These are phyloP conservation scores for Spicauda simplicius DNA, from an alignment of 2,888 invertebrate genomes.

Conservation along the genomic window DNA sequence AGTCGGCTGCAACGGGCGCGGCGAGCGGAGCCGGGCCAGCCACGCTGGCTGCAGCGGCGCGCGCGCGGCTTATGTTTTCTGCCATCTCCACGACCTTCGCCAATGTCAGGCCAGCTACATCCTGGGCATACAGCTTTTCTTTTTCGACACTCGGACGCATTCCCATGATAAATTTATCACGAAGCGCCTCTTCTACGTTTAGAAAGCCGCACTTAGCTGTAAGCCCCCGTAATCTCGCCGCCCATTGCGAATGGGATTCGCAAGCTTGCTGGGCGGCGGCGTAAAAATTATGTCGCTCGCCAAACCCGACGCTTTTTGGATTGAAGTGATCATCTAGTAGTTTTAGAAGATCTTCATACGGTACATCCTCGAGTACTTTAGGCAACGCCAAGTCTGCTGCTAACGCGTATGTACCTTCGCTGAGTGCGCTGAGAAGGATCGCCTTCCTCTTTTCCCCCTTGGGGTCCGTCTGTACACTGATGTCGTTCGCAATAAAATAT, in stretches of 20 bases:
- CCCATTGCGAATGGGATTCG: conserved; percentile 41
- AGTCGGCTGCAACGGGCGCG: too few species aligned
- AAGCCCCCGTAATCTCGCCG: conserved; percentile 38
- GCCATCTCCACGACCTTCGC: too few species aligned
- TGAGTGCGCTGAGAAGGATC: conserved; percentile 29
- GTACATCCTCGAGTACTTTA: conserved; percentile 18
- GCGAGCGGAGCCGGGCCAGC: too few species aligned
- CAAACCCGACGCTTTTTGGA: conserved; percentile 46
- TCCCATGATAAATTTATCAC: conserved; percentile 40
- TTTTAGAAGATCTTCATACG: conserved; percentile 34
- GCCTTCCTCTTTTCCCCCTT: conserved; percentile 17
- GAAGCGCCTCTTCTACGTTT: conserved; percentile 38
- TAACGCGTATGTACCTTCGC: conserved; percentile 24
- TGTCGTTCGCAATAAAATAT: conserved; percentile 36
- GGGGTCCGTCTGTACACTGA: conserved; percentile 1
- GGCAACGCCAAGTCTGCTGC: conserved; percentile 25
- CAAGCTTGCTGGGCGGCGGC: conserved; percentile 42
- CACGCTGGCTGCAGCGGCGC: too few species aligned
- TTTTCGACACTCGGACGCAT: conserved; percentile 41
- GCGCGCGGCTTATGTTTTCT: too few species aligned
- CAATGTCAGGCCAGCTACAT: too few species aligned
- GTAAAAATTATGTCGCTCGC: conserved; percentile 48
- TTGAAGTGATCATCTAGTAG: conserved; percentile 47
- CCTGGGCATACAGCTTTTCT: conserved; percentile 45
- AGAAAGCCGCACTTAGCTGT: conserved; percentile 38